Conservation (phyloP, 2,113 vertebrate species). For the Neodontobutis hainanensis region DNA sequence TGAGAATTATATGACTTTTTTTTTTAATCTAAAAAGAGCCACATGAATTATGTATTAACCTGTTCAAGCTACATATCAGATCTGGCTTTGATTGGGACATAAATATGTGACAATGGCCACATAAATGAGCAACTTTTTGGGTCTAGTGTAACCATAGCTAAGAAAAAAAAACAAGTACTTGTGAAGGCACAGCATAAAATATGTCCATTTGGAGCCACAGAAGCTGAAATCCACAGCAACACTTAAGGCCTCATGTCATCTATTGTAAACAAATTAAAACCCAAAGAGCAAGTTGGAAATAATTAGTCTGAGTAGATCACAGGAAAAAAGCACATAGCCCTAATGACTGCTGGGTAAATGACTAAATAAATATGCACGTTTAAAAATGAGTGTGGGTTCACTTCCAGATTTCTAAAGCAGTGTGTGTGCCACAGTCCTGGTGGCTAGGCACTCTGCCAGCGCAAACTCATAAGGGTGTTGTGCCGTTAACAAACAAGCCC, state of each 20-base stretch:
- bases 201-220: slow-evolving; percentile 13
- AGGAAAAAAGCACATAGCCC: slow-evolving; percentile 46
- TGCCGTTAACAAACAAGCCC: slow-evolving; percentile 78
- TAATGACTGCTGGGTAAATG: slow-evolving; percentile 74
- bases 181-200: slow-evolving; percentile 17
- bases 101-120: too few species aligned
- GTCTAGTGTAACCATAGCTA: too few species aligned
- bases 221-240: slow-evolving; percentile 41
- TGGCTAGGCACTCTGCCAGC: slow-evolving; percentile 75
- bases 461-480: slow-evolving; percentile 74
- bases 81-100: too few species aligned
- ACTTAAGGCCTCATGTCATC: slow-evolving; percentile 54
- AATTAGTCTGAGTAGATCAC: slow-evolving; percentile 68
- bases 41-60: too few species aligned
- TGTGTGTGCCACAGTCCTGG: slow-evolving; percentile 50
- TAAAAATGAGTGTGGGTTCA: slow-evolving; percentile 71
- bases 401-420: slow-evolving; percentile 69
- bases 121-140: too few species aligned
- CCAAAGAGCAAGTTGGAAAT: slow-evolving; percentile 68
- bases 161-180: neutral
- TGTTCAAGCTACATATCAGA: too few species aligned
- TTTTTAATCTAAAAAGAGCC: too few species aligned
- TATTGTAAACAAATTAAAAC: slow-evolving; percentile 71
- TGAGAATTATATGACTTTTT: too few species aligned
- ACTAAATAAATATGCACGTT: slow-evolving; percentile 74